Conservation (phyloP, 2,113 vertebrate genomes). For the Alosa alosa region DNA sequence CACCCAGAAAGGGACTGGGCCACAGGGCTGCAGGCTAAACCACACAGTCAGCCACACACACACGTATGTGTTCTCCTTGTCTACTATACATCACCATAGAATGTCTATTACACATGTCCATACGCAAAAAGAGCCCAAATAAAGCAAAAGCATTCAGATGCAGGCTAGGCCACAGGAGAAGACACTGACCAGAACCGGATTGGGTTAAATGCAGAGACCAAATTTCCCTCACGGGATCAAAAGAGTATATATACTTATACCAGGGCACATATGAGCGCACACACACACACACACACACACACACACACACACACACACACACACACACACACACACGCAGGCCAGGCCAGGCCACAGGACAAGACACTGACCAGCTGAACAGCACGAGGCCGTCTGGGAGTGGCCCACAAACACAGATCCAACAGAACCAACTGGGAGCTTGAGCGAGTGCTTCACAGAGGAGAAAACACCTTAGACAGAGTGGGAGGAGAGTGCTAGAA, state of each 20-base stretch:
- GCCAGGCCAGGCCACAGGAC: no score
- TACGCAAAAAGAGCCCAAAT: background rate
- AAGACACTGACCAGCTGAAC: no score
- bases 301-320: no score
- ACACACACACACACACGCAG: no score
- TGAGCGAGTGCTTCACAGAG: no score
- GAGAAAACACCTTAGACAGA: background rate
- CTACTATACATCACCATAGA: no score
- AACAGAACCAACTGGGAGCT: background rate
- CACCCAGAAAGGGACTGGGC: background rate
- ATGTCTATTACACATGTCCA: background rate
- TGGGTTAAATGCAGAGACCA: no score
- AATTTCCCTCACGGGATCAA: no score
- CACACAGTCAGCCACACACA: background rate
- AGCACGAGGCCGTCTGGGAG: background rate
- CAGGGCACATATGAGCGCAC: no score
- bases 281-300: no score
- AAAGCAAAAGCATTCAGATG: background rate
- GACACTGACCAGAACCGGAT: no score
- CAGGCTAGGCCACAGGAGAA: background rate
- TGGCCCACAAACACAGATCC: background rate
- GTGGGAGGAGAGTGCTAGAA: background rate
- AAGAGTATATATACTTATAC: no score
- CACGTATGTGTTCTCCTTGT: background rate
- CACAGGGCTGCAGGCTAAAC: background rate